Evolutionary conservation across 2,888 invertebrate genomes (phyloP), one percentile per base, ranked within the genome.

Genomic region (Coenonympha glycerion): DNA sequence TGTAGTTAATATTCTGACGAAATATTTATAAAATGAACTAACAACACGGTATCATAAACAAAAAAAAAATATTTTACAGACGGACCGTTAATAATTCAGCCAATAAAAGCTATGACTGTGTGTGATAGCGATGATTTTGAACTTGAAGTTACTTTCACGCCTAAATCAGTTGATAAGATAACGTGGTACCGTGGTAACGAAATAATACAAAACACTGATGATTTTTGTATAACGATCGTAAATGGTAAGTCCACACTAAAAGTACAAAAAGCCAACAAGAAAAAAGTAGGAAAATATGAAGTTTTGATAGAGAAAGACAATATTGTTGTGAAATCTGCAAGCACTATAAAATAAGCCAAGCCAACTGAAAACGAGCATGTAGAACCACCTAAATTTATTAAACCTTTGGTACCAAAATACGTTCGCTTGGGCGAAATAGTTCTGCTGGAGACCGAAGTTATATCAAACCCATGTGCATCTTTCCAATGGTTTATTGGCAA

Each of bases 211-310:
- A 85, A 90, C 37, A 89, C 88, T 61, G 89, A 91, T 42, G 90
- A 92, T 57, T 90, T 89, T 53, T 73, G 81, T 28, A 90, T 94
- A 44, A 78, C 80, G 4, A 88, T 86, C 15, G 88, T 90, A 57
- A 89, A 91, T 52, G 91, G 88, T 37, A 90, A 85, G 55, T 92
- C 93, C 0, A 89, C 81, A 34, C 79, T 95, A 19, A 89, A 79
- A 60, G 90, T 96, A 53, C 82, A 88, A 28, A 91, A 93, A 58
- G 89, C 90, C 63, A 90, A 90, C 34, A 92, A 92, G 71, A 92
- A 92, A 67, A 93, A 94, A 69, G 90, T 90, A 53, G 97, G 97
- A 21, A 95, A 95, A 77, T 97, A 96, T 76, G 96, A 96, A 87
- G 92, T 96, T 9, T 88, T 92, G 19, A 92, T 95, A n/a, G 89